These are phyloP conservation scores for Ligdia adustata DNA, from an alignment of 2,888 invertebrate species.

Conservation along the genomic window DNA sequence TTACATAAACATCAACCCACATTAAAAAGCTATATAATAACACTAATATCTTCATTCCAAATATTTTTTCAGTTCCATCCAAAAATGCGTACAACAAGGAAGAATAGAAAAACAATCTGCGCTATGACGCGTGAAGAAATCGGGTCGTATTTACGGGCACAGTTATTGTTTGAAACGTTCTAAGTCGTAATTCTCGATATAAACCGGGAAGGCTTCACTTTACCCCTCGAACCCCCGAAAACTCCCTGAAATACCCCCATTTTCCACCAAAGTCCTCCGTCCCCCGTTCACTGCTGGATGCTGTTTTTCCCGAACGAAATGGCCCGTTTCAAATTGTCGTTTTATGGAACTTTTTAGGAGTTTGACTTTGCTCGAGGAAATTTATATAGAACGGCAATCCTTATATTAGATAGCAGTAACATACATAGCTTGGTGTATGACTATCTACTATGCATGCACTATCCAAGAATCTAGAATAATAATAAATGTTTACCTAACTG, in stretches of 20 bases:
- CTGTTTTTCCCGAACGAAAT: slow-evolving; percentile 82
- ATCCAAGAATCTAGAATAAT: no score
- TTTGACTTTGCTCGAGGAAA: slow-evolving; percentile 79
- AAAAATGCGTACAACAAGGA: slow-evolving; percentile 45
- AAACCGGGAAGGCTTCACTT: slow-evolving; percentile 77
- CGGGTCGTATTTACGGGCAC: slow-evolving; percentile 79
- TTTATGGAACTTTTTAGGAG: slow-evolving; percentile 84
- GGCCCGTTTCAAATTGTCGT: slow-evolving; percentile 84
- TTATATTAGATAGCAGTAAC: slow-evolving; percentile 56
- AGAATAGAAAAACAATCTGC: slow-evolving; percentile 71
- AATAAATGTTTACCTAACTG: slow-evolving; percentile 1
- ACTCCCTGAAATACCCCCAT: slow-evolving; percentile 41
- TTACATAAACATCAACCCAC: no score
- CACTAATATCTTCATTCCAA: no score
- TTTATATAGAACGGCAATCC: slow-evolving; percentile 64
- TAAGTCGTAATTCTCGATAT: slow-evolving; percentile 83
- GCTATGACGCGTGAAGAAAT: slow-evolving; percentile 83
- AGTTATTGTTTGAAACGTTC: slow-evolving; percentile 85
- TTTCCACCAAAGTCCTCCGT: slow-evolving; percentile 25
- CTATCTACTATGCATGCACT: no score
- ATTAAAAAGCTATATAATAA: no score
- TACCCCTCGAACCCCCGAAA: slow-evolving; percentile 48
- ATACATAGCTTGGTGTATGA: slow-evolving; percentile 29
- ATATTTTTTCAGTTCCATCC: neutral
- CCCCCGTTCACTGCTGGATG: slow-evolving; percentile 57